Evolutionary conservation across 2,888 invertebrate species (phyloP).

Genomic region (Catocala fraxini): DNA sequence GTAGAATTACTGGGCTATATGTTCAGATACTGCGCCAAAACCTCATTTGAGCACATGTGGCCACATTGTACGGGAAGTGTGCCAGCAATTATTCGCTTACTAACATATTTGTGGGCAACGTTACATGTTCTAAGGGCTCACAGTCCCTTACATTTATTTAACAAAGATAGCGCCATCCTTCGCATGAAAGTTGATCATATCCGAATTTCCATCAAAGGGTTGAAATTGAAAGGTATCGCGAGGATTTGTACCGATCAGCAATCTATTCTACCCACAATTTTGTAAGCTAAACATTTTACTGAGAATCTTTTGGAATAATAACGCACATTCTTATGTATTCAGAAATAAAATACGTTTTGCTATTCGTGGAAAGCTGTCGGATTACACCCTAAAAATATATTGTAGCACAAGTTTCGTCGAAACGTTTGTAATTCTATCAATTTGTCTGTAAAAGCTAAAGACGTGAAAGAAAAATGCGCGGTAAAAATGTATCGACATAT

Average conservation of each 20-base stretch:
- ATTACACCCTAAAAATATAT: neutral
- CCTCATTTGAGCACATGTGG: slow-evolving; percentile 36
- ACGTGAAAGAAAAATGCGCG: no score
- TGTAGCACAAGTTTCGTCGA: neutral
- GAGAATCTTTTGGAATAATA: slow-evolving; percentile 9
- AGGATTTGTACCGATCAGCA: slow-evolving; percentile 33
- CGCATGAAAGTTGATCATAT: slow-evolving; percentile 47
- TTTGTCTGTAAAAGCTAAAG: neutral
- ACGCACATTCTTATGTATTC: slow-evolving; percentile 5
- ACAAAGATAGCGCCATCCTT: slow-evolving; percentile 14
- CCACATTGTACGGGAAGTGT: slow-evolving; percentile 24
- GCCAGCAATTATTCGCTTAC: slow-evolving; percentile 42
- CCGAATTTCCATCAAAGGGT: slow-evolving; percentile 43
- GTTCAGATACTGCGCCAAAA: slow-evolving; percentile 29
- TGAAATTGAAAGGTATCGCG: slow-evolving; percentile 44
- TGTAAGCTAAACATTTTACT: slow-evolving; percentile 40
- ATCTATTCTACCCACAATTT: slow-evolving; percentile 34
- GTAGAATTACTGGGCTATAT: slow-evolving; percentile 23
- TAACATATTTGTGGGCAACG: slow-evolving; percentile 38
- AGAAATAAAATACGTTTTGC: neutral
- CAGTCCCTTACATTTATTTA: slow-evolving; percentile 37
- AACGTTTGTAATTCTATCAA: neutral
- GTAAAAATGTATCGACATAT: no score
- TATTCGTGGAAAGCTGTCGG: neutral
- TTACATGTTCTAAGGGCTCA: slow-evolving; percentile 33